Evolutionary conservation across 2,797 vertebrate genomes (phyloP).

Genomic region (Tenualosa thibaudeaui): DNA sequence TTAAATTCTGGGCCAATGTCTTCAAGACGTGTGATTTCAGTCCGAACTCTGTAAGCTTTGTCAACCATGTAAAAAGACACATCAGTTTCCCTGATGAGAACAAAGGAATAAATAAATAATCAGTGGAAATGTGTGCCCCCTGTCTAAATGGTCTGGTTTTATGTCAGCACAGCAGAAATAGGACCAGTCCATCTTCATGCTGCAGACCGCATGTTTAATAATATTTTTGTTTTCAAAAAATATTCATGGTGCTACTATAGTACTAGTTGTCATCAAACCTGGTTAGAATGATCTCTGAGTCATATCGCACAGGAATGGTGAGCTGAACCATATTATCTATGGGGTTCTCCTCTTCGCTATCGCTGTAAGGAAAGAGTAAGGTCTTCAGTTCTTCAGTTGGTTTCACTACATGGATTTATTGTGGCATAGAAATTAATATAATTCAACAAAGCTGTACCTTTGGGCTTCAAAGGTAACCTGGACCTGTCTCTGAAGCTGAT

Average conservation of each 20-base stretch:
- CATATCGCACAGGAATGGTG: neutral
- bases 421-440: neutral
- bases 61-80: conserved; percentile 10
- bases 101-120: neutral
- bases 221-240: neutral
- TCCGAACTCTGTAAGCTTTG: neutral
- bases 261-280: neutral
- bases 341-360: neutral
- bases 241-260: neutral
- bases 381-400: neutral
- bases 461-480: conserved; percentile 3
- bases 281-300: neutral
- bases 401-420: neutral
- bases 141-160: neutral
- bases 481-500: neutral
- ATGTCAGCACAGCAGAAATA: neutral
- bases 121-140: neutral
- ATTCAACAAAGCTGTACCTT: neutral
- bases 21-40: neutral
- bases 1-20: conserved; percentile 18
- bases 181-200: neutral
- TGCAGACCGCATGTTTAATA: neutral
- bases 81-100: neutral
- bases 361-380: neutral
- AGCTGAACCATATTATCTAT: neutral